phyloP scores from a whole-genome alignment of 2,113 vertebrate genomes.

The Abramis brama region DNA sequence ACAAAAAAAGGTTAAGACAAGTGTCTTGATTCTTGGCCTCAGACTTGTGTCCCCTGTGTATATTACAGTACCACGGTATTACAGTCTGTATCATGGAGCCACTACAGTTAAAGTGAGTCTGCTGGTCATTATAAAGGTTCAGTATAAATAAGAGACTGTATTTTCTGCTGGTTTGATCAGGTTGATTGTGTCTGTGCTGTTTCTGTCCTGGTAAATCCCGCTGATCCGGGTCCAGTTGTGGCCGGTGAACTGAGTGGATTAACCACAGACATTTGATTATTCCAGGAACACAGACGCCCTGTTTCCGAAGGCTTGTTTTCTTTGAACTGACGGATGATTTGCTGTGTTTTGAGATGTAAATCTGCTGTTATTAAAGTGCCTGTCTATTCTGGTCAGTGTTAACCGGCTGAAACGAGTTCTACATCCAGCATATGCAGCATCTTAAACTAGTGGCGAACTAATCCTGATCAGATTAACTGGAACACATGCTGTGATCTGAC shows the following conservation, averaged over 20 bases:
- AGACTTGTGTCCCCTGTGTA: no score
- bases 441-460: background rate
- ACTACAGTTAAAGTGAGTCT: no score
- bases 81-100: no score
- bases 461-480: conserved; percentile 20
- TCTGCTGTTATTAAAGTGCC: background rate
- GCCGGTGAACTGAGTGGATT: background rate
- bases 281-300: background rate
- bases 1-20: no score
- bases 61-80: no score
- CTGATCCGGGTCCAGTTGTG: background rate
- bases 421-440: background rate
- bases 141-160: no score
- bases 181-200: background rate
- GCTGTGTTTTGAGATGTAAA: background rate
- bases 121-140: no score
- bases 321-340: background rate
- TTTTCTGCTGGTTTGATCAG: background rate
- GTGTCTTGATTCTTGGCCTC: no score
- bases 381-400: background rate
- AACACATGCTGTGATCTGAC: background rate
- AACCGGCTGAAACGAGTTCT: background rate
- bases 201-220: background rate
- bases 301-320: background rate
- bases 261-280: background rate